These are phyloP conservation scores for Labeo rohita DNA, from an alignment of 2,113 vertebrate genomes.

Conservation along the genomic window DNA sequence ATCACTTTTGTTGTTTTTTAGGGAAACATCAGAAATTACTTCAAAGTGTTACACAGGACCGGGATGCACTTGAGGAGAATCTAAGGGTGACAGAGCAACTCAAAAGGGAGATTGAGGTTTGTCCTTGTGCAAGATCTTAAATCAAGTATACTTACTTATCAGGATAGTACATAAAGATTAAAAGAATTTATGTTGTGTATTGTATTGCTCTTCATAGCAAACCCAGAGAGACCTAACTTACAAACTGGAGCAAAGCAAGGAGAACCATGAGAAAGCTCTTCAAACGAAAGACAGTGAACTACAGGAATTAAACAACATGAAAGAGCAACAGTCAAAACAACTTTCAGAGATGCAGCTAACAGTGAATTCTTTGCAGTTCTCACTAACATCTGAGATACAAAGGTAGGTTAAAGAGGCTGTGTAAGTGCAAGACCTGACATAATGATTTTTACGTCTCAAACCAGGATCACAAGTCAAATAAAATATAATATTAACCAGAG, in stretches of 20 bases:
- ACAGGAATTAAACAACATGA: slow-evolving; percentile 77
- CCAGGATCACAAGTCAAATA: not conserved
- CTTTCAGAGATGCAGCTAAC: slow-evolving; percentile 74
- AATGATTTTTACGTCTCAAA: not conserved
- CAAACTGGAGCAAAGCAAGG: slow-evolving; percentile 73
- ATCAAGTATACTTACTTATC: not conserved
- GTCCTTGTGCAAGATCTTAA: not conserved
- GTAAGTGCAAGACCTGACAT: not conserved
- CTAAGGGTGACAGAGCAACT: slow-evolving; percentile 74
- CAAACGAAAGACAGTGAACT: slow-evolving; percentile 77
- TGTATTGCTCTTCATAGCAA: slow-evolving; percentile 70
- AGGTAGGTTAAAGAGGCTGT: slow-evolving; percentile 72
- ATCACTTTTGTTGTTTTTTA: slow-evolving; percentile 50
- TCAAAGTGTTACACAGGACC: slow-evolving; percentile 73
- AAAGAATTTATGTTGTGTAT: not conserved
- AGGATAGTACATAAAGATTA: not conserved
- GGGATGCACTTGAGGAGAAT: slow-evolving; percentile 76
- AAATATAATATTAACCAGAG: not conserved
- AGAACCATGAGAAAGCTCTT: slow-evolving; percentile 73
- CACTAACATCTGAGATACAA: slow-evolving; percentile 75
- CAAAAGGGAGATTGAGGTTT: slow-evolving; percentile 80
- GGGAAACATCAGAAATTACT: slow-evolving; percentile 78
- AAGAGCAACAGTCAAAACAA: slow-evolving; percentile 71
- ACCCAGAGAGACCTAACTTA: slow-evolving; percentile 69
- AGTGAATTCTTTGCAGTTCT: slow-evolving; percentile 72